Evolutionary conservation across 2,888 invertebrate genomes (phyloP).

Genomic region (Endomychus coccineus): DNA sequence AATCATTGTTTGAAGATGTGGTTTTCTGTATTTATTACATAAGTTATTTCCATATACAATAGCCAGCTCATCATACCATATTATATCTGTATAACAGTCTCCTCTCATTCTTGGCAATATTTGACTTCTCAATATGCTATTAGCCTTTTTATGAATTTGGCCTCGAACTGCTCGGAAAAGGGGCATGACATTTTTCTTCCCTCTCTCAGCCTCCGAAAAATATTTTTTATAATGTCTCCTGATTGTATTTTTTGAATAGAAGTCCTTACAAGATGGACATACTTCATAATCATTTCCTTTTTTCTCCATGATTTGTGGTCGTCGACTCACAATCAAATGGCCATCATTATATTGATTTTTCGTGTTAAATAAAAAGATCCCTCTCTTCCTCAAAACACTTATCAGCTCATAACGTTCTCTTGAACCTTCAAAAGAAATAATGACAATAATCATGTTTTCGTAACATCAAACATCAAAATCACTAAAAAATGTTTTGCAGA

Average conservation of each 20-base stretch:
- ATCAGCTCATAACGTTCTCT: conserved; percentile 17
- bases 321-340: conserved; percentile 20
- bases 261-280: conserved; percentile 21
- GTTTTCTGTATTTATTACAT: too few relatives aligned
- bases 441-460: too few relatives aligned
- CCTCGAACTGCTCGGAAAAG: not conserved
- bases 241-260: conserved; percentile 19
- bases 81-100: too few relatives aligned
- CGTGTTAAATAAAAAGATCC: conserved; percentile 22
- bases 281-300: conserved; percentile 16
- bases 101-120: too few relatives aligned
- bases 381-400: conserved; percentile 18
- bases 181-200: not conserved
- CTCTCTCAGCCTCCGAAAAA: too few relatives aligned
- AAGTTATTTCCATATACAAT: too few relatives aligned
- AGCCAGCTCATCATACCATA: not conserved
- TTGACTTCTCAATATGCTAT: not conserved
- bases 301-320: conserved; percentile 15
- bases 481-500: too few relatives aligned
- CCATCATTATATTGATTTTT: conserved; percentile 18
- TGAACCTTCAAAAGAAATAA: too few relatives aligned
- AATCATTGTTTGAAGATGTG: too few relatives aligned
- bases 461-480: too few relatives aligned
- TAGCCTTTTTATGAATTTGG: not conserved
- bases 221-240: conserved; percentile 15